Percentiles rank a stretch among this genome's conserved stretches.
These are phyloP conservation scores for Carcharodon carcharias DNA, from an alignment of 2,797 vertebrate genomes.

Conservation along the genomic window DNA sequence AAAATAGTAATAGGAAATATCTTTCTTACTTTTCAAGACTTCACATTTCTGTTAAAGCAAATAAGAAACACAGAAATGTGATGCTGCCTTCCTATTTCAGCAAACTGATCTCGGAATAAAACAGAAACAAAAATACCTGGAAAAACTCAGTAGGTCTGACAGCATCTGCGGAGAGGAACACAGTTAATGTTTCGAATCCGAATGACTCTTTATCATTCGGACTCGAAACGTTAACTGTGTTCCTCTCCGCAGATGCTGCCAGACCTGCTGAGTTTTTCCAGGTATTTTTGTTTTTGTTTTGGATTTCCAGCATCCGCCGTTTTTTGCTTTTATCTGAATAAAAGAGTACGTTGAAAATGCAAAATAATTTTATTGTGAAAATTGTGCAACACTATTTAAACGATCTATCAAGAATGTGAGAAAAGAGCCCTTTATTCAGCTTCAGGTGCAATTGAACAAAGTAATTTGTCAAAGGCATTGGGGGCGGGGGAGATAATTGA, in stretches of 20 bases:
- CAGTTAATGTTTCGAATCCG: too few relatives aligned
- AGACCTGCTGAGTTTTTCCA: too few relatives aligned
- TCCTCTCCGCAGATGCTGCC: too few relatives aligned
- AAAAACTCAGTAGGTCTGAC: too few relatives aligned
- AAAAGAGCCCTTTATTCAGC: neutral
- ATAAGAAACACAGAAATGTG: neutral
- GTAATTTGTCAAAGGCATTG: neutral
- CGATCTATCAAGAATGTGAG: neutral
- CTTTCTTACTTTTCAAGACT: neutral
- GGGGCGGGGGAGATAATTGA: neutral
- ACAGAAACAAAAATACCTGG: too few relatives aligned
- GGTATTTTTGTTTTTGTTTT: too few relatives aligned
- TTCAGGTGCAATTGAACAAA: neutral
- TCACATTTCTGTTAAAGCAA: neutral
- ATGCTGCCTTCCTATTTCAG: neutral
- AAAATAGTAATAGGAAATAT: neutral
- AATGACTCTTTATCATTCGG: too few relatives aligned
- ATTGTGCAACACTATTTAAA: neutral
- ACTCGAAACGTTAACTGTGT: too few relatives aligned
- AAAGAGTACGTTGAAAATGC: neutral
- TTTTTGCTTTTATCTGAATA: neutral
- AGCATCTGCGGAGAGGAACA: too few relatives aligned
- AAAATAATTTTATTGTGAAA: neutral
- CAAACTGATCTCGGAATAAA: neutral
- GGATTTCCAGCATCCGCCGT: too few relatives aligned